A percentile compares a stretch with the other conserved stretches of the same genome.
These are phyloP conservation scores for Agrenia bidenticulata DNA, from an alignment of 2,888 invertebrate species.

Conservation along the genomic window DNA sequence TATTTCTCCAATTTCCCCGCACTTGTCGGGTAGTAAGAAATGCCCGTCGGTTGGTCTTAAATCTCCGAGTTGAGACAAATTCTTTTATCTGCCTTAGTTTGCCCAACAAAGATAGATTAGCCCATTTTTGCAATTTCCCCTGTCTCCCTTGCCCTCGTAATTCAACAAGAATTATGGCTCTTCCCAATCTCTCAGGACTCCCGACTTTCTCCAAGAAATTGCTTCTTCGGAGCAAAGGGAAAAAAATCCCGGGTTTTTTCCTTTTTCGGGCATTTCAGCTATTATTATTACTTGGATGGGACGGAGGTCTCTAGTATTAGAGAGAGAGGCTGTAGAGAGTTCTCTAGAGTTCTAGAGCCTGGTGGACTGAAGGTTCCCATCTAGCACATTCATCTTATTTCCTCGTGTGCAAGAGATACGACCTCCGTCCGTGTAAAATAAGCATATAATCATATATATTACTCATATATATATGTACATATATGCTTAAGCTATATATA, in stretches of 20 bases:
- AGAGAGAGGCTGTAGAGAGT: no score
- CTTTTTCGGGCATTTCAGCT: not conserved
- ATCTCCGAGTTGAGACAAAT: constrained; percentile 54
- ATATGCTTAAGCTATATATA: no score
- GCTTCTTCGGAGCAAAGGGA: constrained; percentile 25
- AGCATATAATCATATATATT: no score
- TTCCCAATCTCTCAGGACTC: constrained; percentile 53
- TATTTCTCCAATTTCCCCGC: no score
- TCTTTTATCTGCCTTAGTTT: constrained; percentile 54
- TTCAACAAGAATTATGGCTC: constrained; percentile 78
- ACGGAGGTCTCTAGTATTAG: no score
- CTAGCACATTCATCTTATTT: constrained; percentile 48
- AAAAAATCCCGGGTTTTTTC: constrained; percentile 25
- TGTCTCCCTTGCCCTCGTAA: constrained; percentile 88
- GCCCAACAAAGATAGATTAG: constrained; percentile 84
- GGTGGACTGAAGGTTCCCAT: constrained; percentile 10
- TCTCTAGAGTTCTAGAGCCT: no score
- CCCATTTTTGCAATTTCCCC: constrained; percentile 88
- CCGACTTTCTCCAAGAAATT: constrained; percentile 27
- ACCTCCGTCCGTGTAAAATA: no score
- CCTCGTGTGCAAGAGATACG: constrained; percentile 6
- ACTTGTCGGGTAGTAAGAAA: no score
- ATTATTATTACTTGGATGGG: no score
- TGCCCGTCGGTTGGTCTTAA: constrained; percentile 36
- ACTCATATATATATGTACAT: no score